Evolutionary conservation across 2,888 invertebrate species (phyloP).

Genomic region (Halictus ligatus): DNA sequence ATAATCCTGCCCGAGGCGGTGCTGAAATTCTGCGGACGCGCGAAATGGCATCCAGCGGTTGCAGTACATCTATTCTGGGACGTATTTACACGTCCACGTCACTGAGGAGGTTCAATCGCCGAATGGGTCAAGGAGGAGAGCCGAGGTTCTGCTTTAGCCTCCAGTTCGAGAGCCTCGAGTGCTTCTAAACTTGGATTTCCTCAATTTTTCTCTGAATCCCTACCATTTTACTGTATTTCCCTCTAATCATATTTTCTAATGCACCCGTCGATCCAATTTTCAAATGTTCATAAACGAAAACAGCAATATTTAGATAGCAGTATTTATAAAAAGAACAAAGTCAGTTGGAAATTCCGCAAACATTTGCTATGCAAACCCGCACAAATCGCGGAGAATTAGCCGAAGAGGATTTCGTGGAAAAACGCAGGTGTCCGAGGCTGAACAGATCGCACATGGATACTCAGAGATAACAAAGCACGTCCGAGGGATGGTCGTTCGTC

Average conservation of each 20-base stretch:
- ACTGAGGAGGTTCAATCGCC: conserved; percentile 13
- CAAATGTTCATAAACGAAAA: background rate
- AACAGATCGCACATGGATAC: background rate
- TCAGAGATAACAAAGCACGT: background rate
- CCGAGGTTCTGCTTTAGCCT: background rate
- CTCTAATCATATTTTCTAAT: background rate
- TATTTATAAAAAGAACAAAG: background rate
- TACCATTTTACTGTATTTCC: background rate
- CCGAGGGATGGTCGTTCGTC: conserved; percentile 1
- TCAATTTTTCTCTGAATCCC: background rate
- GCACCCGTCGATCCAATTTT: background rate
- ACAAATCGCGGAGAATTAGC: background rate
- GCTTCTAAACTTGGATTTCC: background rate
- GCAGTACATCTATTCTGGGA: background rate
- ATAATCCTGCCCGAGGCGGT: background rate
- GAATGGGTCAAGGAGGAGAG: conserved; percentile 46
- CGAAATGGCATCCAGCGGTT: background rate
- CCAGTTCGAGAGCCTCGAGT: background rate
- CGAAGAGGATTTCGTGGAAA: background rate
- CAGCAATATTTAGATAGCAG: too few relatives aligned
- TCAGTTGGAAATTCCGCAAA: background rate
- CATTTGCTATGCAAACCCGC: background rate
- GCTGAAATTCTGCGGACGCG: background rate
- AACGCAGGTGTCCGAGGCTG: background rate
- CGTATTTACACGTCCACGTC: background rate